Percentiles rank a stretch among this genome's conserved stretches.
Evolutionary conservation across 64 coral and sea anemone genomes (phyloP).

Genomic region (Montipora foliosa): DNA sequence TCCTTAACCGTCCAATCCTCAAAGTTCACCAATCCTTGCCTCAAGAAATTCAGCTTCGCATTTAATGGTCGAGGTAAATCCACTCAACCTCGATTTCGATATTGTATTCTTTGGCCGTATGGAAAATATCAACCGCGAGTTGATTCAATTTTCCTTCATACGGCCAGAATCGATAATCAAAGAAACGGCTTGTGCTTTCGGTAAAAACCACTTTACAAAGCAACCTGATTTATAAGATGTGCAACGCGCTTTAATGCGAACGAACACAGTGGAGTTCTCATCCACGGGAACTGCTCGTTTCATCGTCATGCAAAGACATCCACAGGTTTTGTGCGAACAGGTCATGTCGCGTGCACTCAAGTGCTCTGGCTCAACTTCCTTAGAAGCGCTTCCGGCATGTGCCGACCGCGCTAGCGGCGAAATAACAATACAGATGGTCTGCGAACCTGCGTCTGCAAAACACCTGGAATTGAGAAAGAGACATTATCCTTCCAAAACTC

Average conservation of each 20-base stretch:
- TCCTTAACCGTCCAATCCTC: slow-evolving; percentile 63
- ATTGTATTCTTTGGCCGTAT: too few species aligned
- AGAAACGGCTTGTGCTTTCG: slow-evolving; percentile 61
- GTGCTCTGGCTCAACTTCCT: too few species aligned
- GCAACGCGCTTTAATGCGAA: too few species aligned
- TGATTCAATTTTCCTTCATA: slow-evolving; percentile 50
- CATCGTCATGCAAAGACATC: slow-evolving; percentile 33
- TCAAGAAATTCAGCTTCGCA: slow-evolving; percentile 43
- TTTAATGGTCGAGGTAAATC: slow-evolving; percentile 51
- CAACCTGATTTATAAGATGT: neutral
- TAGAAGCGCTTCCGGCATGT: neutral
- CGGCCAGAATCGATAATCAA: too few species aligned
- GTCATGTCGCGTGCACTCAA: slow-evolving; percentile 26
- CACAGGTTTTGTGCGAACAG: slow-evolving; percentile 30
- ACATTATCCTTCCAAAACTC: slow-evolving; percentile 43
- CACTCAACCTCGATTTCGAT: too few species aligned
- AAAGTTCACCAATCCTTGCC: slow-evolving; percentile 53
- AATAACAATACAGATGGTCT: slow-evolving; percentile 40
- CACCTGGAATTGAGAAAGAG: neutral
- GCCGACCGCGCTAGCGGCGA: slow-evolving; percentile 48
- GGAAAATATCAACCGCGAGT: too few species aligned
- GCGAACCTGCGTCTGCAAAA: neutral
- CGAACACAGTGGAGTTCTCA: too few species aligned
- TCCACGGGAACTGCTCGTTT: slow-evolving; percentile 65
- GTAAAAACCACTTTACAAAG: slow-evolving; percentile 62